Base-by-base conservation (phyloP, 2,888 invertebrate genomes). In the Octonoba sinensis region DNA sequence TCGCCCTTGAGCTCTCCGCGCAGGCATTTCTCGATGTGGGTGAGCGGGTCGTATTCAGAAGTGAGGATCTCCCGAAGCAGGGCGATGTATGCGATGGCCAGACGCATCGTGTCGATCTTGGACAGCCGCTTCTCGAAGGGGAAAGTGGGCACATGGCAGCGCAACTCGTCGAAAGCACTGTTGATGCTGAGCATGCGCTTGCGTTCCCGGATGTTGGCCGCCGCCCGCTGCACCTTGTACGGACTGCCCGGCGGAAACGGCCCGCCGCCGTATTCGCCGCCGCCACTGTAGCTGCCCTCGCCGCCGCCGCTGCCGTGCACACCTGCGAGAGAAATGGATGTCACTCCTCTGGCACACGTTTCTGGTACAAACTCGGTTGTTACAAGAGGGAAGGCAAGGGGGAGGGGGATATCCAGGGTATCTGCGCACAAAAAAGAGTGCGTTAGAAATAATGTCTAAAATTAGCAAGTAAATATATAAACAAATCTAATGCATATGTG, bases 101-200 rank as follows among this genome's bases (percentile, higher is more conserved):
- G 90, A 0, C 98, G 92, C 47, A 99, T 91, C 0, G 99, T 99
- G 91, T 99, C 99, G 87, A 99, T 99, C 90, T 99, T 99, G 87
- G 97, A 98, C 49, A 99, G 92, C 27, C 99, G 91, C 89, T 99
- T 99, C 90, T 99, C 99, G 89, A 97, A 99, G 0, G 99, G 99
- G 90, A 99, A 99, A 83, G 99, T 99, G 67, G 99, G 99, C 86
- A 99, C 98, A 91, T 97, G 97, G 86, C 95, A 94, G 75, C 99
- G 92, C 87, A 99, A 93, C 89, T 97, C 97, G 91, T 99, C 97
- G 92, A 98, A 98, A 89, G 97, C 98, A 93, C 97, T 96, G 93
- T 88, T 88, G 83, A 90, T 90, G 85, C 89, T 90, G 87, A 98
- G 94, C 97, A 99, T 98, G 88, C 98, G 93, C 91, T 97, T 95